Evolutionary conservation across 1,140 invertebrate genomes (phyloP).

Genomic region (Tetragnatha versicolor): DNA sequence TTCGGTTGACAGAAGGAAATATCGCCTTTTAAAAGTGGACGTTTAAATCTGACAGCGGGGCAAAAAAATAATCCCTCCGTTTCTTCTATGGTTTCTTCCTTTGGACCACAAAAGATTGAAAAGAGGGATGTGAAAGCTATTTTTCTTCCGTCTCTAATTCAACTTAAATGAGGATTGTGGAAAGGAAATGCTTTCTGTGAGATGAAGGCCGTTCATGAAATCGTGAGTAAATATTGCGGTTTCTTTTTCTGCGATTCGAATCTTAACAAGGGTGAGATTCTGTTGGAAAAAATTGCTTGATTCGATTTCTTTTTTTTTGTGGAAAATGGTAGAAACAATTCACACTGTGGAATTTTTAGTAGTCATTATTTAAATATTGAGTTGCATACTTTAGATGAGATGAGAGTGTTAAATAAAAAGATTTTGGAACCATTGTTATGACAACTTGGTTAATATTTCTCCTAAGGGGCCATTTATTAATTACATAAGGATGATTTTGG

Average conservation of each 20-base stretch:
- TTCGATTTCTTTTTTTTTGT: too few relatives aligned
- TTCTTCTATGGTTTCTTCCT: not conserved
- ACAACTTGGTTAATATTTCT: too few relatives aligned
- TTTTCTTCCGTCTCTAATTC: conserved; percentile 4
- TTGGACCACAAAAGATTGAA: conserved; percentile 17
- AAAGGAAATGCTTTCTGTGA: conserved; percentile 1
- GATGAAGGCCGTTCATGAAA: not conserved
- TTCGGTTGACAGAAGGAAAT: conserved; percentile 7
- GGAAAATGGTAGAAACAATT: not conserved
- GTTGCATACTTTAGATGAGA: too few relatives aligned
- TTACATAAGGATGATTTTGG: too few relatives aligned
- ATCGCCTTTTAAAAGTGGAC: conserved; percentile 20
- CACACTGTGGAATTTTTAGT: not conserved
- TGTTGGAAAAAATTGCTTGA: too few relatives aligned
- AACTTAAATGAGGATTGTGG: conserved; percentile 20
- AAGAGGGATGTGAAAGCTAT: not conserved
- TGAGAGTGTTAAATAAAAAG: too few relatives aligned
- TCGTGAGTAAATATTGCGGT: not conserved
- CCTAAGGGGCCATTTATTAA: too few relatives aligned
- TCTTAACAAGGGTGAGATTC: not conserved
- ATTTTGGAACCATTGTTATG: too few relatives aligned
- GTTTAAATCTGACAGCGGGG: not conserved
- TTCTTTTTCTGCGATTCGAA: not conserved
- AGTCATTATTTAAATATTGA: too few relatives aligned
- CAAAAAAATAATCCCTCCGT: not conserved